Evolutionary conservation across 2,113 vertebrate genomes (phyloP).

Genomic region (Empidonax alnorum): DNA sequence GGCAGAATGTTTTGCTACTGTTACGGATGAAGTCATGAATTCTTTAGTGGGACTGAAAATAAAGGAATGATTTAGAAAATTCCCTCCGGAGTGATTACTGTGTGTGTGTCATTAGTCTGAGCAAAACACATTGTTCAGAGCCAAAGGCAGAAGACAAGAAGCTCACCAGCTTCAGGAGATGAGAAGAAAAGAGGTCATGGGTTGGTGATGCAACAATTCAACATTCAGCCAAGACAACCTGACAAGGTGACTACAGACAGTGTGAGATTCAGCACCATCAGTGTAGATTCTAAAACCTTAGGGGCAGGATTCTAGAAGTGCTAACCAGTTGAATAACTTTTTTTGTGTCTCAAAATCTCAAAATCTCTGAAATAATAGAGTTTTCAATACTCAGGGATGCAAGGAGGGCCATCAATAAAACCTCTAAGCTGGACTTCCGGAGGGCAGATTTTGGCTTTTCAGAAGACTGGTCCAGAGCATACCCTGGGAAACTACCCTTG

Average conservation of each 20-base stretch:
- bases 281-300: not conserved
- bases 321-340: not conserved
- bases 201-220: not conserved
- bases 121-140: not conserved
- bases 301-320: not conserved
- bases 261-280: not conserved
- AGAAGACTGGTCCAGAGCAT: too few species aligned
- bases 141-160: not conserved
- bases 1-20: not conserved
- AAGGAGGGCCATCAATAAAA: too few species aligned
- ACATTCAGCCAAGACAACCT: not conserved
- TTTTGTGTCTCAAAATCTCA: not conserved
- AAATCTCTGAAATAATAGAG: too few species aligned
- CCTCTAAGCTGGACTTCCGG: too few species aligned
- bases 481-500: too few species aligned
- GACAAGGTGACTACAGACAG: not conserved
- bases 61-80: not conserved
- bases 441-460: too few species aligned
- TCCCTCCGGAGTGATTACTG: not conserved
- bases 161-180: not conserved
- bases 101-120: not conserved
- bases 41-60: not conserved
- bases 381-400: too few species aligned
- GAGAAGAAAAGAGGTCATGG: not conserved
- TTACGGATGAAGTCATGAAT: not conserved